These are phyloP conservation scores for Scylla paramamosain DNA, from an alignment of 1,140 invertebrate species.

Conservation along the genomic window DNA sequence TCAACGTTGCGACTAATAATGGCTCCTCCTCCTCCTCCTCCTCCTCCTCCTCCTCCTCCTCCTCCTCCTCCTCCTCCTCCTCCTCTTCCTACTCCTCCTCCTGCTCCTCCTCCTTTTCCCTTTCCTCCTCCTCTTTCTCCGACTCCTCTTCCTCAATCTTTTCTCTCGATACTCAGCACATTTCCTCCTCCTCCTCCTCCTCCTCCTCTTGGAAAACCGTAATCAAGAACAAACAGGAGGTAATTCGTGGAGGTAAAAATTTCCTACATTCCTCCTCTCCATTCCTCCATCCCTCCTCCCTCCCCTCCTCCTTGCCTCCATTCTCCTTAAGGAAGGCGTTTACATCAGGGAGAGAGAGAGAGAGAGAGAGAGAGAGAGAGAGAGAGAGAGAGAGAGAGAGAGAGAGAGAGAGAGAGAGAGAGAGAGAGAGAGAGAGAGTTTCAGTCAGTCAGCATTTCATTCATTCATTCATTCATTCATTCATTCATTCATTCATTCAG, in stretches of 20 bases:
- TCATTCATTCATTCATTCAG: too few relatives aligned
- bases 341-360: not conserved
- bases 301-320: not conserved
- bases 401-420: slow-evolving; percentile 34
- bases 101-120: not conserved
- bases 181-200: not conserved
- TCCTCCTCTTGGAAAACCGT: not conserved
- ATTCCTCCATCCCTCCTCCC: not conserved
- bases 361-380: slow-evolving; percentile 24
- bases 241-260: slow-evolving; percentile 6
- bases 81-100: not conserved
- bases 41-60: not conserved
- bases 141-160: not conserved
- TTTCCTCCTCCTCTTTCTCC: not conserved
- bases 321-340: not conserved
- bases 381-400: slow-evolving; percentile 39
- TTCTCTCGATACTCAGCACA: not conserved
- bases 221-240: slow-evolving; percentile 5
- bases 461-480: too few relatives aligned
- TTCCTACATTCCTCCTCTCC: not conserved
- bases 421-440: not conserved
- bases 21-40: too few relatives aligned
- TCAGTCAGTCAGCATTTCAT: too few relatives aligned
- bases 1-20: too few relatives aligned
- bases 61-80: not conserved